Percentiles rank a stretch among this genome's conserved stretches.
Evolutionary conservation across 30 jellyfish, hydroid and myxozoan genomes (phyloP).

Genomic region (Chironex yamaguchii): DNA sequence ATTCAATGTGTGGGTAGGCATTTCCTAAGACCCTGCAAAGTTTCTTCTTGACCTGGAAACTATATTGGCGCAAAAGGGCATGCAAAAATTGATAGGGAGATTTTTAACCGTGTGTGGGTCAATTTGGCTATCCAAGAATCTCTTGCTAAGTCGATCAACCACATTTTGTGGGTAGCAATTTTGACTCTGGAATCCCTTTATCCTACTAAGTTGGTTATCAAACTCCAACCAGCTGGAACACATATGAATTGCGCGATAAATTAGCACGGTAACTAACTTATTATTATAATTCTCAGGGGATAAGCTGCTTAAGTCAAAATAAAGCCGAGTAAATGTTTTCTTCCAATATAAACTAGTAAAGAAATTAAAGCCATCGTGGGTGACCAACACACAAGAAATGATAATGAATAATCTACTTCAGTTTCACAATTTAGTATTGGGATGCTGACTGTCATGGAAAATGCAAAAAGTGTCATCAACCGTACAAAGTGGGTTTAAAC

Average conservation of each 20-base stretch:
- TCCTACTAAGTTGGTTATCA: conserved; percentile 1
- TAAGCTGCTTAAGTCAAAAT: background rate
- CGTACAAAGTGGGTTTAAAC: conserved; percentile 34
- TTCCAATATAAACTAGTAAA: conserved; percentile 4
- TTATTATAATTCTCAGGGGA: background rate
- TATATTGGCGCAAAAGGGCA: background rate
- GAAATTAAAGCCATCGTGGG: background rate
- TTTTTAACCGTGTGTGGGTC: background rate
- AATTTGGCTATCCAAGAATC: background rate
- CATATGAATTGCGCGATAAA: background rate
- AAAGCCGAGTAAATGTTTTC: conserved; percentile 31
- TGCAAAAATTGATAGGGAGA: background rate
- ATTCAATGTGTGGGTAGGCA: conserved; percentile 12
- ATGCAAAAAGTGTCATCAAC: conserved; percentile 56
- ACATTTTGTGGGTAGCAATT: too few relatives aligned
- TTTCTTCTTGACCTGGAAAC: conserved; percentile 13
- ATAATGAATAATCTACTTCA: conserved; percentile 7
- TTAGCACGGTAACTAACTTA: background rate
- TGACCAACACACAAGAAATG: conserved; percentile 1
- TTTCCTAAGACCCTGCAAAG: background rate
- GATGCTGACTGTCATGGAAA: conserved; percentile 1
- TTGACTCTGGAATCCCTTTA: background rate
- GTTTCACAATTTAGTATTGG: background rate
- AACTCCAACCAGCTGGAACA: too few relatives aligned
- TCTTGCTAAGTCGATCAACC: too few relatives aligned